Conservation (phyloP, 2,113 vertebrate species). For the Neolamprologus falcicula region DNA sequence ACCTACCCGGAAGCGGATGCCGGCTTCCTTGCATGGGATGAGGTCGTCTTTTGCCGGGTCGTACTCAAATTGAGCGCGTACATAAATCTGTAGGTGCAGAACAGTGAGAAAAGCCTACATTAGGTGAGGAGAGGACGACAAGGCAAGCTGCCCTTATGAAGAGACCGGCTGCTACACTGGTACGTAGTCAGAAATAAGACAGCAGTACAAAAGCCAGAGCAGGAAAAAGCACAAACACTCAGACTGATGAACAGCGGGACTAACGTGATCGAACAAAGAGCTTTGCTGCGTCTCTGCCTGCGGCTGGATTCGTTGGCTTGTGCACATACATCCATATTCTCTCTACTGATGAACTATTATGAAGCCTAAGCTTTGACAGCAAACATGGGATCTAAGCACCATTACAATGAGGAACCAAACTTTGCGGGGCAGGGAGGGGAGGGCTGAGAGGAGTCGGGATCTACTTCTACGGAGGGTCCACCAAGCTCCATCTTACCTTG, state of each 20-base stretch:
- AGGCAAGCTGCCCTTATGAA: background rate
- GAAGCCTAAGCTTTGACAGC: background rate
- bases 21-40: slow-evolving; percentile 98
- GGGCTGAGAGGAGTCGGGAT: background rate
- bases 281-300: background rate
- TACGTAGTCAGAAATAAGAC: background rate
- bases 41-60: slow-evolving; percentile 96
- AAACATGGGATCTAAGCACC: slow-evolving; percentile 18
- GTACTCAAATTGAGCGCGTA: slow-evolving; percentile 98
- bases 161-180: background rate
- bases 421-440: background rate
- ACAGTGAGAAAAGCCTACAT: background rate
- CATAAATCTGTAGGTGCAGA: slow-evolving; percentile 83
- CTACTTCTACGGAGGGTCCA: slow-evolving; percentile 49
- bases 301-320: background rate
- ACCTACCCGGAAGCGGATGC: slow-evolving; percentile 92
- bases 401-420: slow-evolving; percentile 18
- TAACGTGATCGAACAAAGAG: background rate
- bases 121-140: background rate
- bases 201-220: background rate
- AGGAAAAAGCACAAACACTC: background rate
- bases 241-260: background rate
- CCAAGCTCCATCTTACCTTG: slow-evolving; percentile 65
- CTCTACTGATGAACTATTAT: background rate
- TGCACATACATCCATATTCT: background rate